Evolutionary conservation across 2,888 invertebrate species (phyloP), one percentile per base, ranked within the genome.

Genomic region (Morpho helenor): DNA sequence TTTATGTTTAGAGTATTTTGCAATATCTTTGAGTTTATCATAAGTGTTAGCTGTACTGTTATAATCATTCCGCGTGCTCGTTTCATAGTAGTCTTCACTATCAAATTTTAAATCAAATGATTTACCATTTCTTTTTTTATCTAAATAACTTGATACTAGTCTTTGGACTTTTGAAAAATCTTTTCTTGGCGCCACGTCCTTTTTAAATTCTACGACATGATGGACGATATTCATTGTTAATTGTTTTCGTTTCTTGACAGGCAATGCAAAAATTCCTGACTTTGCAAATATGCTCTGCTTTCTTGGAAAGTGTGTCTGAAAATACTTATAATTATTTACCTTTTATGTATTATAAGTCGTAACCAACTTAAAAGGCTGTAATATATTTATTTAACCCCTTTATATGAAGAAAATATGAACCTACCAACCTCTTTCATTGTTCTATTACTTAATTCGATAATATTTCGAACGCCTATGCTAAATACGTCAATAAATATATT

Each of bases 121-220:
- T 31, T 44, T 31, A 23, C 57, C 52, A 56, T 57, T 63, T 57
- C 64, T 71, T 62, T 64, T 72, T 39, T 60, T 57, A 10, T 59
- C 69, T 46, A 82, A 59, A 63, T 84, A 84, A 22, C 68, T 72
- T 10, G 71, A 66, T 0, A 78, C 77, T 8, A 82, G 71, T 53
- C 74, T 72, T 68, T 78, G 71, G 1, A 73, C 68, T 6, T 70
- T 70, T 1, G 74, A 69, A 52, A 84, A 84, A 44, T 84, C 81
- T 73, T 72, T 84, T 65, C 84, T 72, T 2, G 83, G 77, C 10
- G 62, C 53, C 0, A 86, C 82, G 44, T 81, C 79, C 56, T 71
- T 70, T 65, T 72, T 76, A 57, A 46, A 62, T 57, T 43, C 42
- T 52, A 22, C 59, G 23, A 22, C 56, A 44, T 6, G 63, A 49